These are phyloP conservation scores for Gila robusta DNA, from an alignment of 2,797 vertebrate genomes.

Conservation along the genomic window DNA sequence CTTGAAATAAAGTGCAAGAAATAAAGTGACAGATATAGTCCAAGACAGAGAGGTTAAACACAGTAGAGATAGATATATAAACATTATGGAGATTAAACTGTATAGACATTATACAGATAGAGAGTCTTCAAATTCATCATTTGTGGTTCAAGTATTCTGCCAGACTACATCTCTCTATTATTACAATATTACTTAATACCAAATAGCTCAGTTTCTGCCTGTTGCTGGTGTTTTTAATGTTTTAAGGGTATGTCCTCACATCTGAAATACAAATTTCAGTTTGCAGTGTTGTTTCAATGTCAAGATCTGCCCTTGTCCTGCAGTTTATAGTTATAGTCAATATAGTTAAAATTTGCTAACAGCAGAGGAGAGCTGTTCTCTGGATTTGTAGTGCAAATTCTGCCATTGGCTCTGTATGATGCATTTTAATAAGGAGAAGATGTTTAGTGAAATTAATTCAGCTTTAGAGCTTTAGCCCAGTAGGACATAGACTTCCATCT, in stretches of 20 bases:
- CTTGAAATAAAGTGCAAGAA: neutral
- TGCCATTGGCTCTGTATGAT: neutral
- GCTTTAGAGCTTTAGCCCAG: neutral
- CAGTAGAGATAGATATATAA: neutral
- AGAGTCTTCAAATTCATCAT: neutral
- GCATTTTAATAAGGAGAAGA: neutral
- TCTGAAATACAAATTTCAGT: neutral
- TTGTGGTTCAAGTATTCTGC: constrained; percentile 14
- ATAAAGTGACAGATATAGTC: constrained; percentile 10
- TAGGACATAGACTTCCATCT: neutral
- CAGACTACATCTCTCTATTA: neutral
- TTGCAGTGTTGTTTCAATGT: constrained; percentile 2
- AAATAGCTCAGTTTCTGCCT: neutral
- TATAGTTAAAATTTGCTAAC: neutral
- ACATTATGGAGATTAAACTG: no score
- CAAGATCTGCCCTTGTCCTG: neutral
- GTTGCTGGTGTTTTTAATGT: neutral
- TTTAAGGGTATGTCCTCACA: neutral
- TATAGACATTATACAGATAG: no score
- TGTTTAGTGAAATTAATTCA: neutral
- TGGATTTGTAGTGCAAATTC: neutral
- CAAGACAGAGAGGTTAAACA: neutral
- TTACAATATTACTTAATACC: constrained; percentile 5
- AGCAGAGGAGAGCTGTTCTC: neutral
- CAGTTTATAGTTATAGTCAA: neutral